Conservation (phyloP, 1,140 invertebrate species). For the Drosophila bocqueti region DNA sequence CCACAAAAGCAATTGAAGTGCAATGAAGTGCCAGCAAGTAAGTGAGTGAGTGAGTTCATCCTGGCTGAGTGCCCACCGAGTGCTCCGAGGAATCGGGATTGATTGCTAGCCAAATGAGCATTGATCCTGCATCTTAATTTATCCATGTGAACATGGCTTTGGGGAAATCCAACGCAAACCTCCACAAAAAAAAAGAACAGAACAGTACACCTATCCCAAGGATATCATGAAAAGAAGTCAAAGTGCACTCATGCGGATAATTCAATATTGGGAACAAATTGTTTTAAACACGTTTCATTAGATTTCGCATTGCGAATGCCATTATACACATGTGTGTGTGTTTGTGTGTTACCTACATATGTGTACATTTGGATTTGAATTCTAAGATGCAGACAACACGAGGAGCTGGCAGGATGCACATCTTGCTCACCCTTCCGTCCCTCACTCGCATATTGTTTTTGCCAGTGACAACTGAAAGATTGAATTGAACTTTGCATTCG, state of each 20-base stretch:
- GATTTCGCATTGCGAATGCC: constrained; percentile 64
- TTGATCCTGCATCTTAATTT: constrained; percentile 32
- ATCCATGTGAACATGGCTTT: constrained; percentile 17
- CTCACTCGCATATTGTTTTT: constrained; percentile 67
- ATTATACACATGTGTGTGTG: constrained; percentile 17
- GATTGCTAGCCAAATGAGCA: constrained; percentile 46
- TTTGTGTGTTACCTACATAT: neutral
- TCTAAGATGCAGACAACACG: constrained; percentile 49
- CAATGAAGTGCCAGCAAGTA: constrained; percentile 28
- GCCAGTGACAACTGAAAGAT: constrained; percentile 79
- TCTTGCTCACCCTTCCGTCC: constrained; percentile 17
- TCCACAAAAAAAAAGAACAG: neutral
- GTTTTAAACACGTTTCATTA: constrained; percentile 83
- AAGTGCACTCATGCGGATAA: constrained; percentile 74
- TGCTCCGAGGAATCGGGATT: constrained; percentile 13
- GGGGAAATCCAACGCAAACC: neutral
- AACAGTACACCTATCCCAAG: constrained; percentile 9
- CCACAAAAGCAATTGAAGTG: constrained; percentile 25
- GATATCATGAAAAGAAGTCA: constrained; percentile 45
- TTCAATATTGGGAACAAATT: constrained; percentile 82
- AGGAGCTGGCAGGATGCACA: constrained; percentile 24
- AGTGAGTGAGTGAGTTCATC: constrained; percentile 8
- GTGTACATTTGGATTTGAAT: constrained; percentile 36
- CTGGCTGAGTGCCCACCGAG: constrained; percentile 14
- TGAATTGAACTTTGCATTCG: constrained; percentile 78